These are phyloP conservation scores for Zosterops hypoxanthus DNA, from an alignment of 2,113 vertebrate species.

Conservation along the genomic window DNA sequence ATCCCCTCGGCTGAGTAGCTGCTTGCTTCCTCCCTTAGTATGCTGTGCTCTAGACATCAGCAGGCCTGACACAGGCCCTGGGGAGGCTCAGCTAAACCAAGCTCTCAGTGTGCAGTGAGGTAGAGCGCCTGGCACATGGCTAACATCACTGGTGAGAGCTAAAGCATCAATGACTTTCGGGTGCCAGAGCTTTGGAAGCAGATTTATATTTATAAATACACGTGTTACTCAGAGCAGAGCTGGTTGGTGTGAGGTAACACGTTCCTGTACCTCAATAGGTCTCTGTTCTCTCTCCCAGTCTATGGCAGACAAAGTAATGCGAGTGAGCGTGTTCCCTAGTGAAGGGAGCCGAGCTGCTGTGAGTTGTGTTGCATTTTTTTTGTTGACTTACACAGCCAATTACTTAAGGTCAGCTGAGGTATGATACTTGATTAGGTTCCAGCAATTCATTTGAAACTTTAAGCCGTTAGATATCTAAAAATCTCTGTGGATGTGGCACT, in stretches of 20 bases:
- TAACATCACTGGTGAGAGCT: background rate
- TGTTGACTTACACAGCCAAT: background rate
- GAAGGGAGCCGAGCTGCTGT: background rate
- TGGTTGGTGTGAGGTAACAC: background rate
- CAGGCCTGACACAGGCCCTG: background rate
- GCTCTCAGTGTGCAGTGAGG: background rate
- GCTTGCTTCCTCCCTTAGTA: background rate
- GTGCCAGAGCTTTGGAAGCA: background rate
- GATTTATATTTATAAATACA: background rate
- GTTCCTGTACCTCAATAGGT: background rate
- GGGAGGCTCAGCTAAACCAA: background rate
- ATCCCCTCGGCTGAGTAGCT: background rate
- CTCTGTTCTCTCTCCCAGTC: background rate
- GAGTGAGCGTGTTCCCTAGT: background rate
- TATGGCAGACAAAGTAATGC: background rate
- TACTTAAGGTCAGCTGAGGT: background rate
- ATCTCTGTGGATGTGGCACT: background rate
- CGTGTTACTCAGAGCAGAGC: background rate
- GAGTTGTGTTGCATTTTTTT: background rate
- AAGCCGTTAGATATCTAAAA: background rate
- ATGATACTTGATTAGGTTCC: background rate
- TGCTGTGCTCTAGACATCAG: background rate
- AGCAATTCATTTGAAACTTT: background rate
- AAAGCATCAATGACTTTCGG: background rate
- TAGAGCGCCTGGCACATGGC: rapidly evolving